Conservation (phyloP, 1,140 invertebrate genomes). For the Scaptomyza hsui region DNA sequence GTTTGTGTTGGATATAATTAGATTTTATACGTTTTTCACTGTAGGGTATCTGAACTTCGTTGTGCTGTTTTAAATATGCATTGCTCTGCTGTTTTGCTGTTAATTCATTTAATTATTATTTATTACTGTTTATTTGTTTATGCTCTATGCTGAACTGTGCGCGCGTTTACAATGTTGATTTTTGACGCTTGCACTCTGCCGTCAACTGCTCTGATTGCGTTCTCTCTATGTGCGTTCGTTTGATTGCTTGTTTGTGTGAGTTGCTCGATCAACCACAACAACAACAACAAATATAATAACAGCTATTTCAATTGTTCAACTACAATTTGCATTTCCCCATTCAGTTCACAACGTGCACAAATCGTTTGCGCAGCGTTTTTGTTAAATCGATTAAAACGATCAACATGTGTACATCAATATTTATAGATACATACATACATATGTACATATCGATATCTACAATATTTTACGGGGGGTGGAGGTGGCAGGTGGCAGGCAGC, state of each 20-base stretch:
- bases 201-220: slow-evolving; percentile 42
- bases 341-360: slow-evolving; percentile 30
- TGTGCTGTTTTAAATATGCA: background rate
- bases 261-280: slow-evolving; percentile 26
- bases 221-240: slow-evolving; percentile 15
- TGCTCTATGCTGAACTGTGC: slow-evolving; percentile 44
- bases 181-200: slow-evolving; percentile 60
- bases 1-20: background rate
- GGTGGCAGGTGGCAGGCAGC: background rate
- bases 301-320: slow-evolving; percentile 48
- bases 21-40: background rate
- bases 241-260: slow-evolving; percentile 44
- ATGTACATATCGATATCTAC: background rate
- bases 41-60: slow-evolving; percentile 19
- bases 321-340: slow-evolving; percentile 55
- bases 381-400: slow-evolving; percentile 48
- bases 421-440: background rate
- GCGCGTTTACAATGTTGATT: slow-evolving; percentile 63
- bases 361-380: slow-evolving; percentile 37
- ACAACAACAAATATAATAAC: slow-evolving; percentile 21
- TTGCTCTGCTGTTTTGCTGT: slow-evolving; percentile 39
- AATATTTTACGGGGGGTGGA: background rate
- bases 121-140: slow-evolving; percentile 71
- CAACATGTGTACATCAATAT: slow-evolving; percentile 1
- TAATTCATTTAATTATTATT: slow-evolving; percentile 80